phyloP scores from a whole-genome alignment of 2,888 invertebrate genomes.

The Diarsia mendica region DNA sequence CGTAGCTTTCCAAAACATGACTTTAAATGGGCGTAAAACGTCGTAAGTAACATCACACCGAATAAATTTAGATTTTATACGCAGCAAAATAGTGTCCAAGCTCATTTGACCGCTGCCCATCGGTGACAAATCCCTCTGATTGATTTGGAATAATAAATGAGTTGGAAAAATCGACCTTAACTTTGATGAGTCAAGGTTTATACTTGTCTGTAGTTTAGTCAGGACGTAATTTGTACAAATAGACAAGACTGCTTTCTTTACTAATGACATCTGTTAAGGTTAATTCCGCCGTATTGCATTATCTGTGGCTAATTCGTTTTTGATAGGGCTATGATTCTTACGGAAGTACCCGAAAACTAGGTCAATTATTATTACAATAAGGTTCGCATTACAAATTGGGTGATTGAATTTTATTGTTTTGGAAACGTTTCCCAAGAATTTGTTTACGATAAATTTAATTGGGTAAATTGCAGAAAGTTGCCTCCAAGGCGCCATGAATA shows the following conservation, averaged over 20 bases:
- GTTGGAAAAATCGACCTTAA: slow-evolving; percentile 56
- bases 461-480: slow-evolving; percentile 55
- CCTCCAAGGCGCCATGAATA: slow-evolving; percentile 38
- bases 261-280: slow-evolving; percentile 78
- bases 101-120: slow-evolving; percentile 61
- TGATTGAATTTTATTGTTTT: slow-evolving; percentile 55
- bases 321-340: slow-evolving; percentile 72
- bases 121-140: slow-evolving; percentile 67
- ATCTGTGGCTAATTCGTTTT: slow-evolving; percentile 78
- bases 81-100: slow-evolving; percentile 63
- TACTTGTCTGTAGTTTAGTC: slow-evolving; percentile 43
- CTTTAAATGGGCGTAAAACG: slow-evolving; percentile 71
- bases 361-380: slow-evolving; percentile 55
- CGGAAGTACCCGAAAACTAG: slow-evolving; percentile 51
- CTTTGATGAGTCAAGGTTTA: slow-evolving; percentile 29
- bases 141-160: slow-evolving; percentile 68
- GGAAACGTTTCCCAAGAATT: slow-evolving; percentile 40
- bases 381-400: slow-evolving; percentile 46
- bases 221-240: slow-evolving; percentile 67
- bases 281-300: slow-evolving; percentile 73
- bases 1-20: slow-evolving; percentile 87
- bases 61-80: slow-evolving; percentile 57
- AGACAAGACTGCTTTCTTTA: slow-evolving; percentile 78
- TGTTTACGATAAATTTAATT: slow-evolving; percentile 48
- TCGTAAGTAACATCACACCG: slow-evolving; percentile 64